Evolutionary conservation across 2,888 invertebrate species (phyloP).

Genomic region (Leptarthrus brevirostris): DNA sequence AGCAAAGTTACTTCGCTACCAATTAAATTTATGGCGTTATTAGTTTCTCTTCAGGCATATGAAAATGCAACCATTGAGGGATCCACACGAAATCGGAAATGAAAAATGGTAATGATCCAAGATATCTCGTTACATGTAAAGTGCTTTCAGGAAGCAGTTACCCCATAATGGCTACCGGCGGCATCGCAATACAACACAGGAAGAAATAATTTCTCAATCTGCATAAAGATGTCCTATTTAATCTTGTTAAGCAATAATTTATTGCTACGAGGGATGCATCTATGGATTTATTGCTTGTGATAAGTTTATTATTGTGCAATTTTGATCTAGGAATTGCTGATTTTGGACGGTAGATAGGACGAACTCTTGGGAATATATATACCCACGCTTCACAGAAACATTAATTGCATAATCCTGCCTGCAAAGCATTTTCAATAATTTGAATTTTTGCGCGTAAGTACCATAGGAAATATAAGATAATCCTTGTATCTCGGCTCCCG

Average conservation of each 20-base stretch:
- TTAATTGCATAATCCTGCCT: no score
- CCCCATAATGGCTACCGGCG: neutral
- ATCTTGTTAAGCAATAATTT: neutral
- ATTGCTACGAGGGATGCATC: neutral
- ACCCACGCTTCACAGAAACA: no score
- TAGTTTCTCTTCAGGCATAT: neutral
- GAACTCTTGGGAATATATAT: no score
- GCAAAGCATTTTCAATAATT: no score
- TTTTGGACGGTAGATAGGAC: no score
- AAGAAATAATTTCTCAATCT: slow-evolving; percentile 7
- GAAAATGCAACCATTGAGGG: slow-evolving; percentile 16
- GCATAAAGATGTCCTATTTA: slow-evolving; percentile 24
- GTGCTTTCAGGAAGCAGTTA: neutral
- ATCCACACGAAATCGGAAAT: slow-evolving; percentile 2
- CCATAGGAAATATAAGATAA: no score
- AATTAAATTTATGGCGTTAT: slow-evolving; percentile 26
- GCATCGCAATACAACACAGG: neutral
- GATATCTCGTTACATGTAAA: neutral
- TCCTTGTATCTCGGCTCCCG: no score
- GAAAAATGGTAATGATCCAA: slow-evolving; percentile 38
- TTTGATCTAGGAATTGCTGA: no score
- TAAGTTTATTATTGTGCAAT: neutral
- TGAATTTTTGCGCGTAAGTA: no score
- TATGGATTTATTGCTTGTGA: neutral
- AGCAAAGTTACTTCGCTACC: slow-evolving; percentile 14